Evolutionary conservation across 2,888 invertebrate genomes (phyloP), one percentile per base, ranked within the genome.

Genomic region (Schrankia costaestrigalis): DNA sequence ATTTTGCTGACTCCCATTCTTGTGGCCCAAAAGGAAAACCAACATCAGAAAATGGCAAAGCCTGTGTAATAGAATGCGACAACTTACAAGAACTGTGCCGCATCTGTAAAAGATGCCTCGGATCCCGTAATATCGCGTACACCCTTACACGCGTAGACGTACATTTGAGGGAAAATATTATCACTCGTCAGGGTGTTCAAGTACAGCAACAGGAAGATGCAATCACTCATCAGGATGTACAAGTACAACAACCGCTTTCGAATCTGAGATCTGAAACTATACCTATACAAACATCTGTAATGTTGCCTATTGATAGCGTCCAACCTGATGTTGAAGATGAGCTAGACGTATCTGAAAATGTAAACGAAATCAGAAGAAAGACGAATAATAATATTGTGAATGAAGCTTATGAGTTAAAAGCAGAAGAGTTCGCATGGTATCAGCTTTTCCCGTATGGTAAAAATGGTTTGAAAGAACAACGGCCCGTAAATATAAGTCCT

Each of bases 341-440:
- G 14, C 3, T 31, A 23, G 12, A 31, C 9, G 31, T 31, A 5
- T 23, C 22, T 7, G 3, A 8, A 22, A 31, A 31, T 11, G 3
- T 26, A 6, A 26, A 26, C 12, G 32, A 26, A 32, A 32, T 31
- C 18, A 36, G 11, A 9, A 15, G 46, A 1, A 58, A 54, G 35
- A 59, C 55, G 10, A 34, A 12, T 5, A 35, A 45, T 24, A 52
- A 56, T 32, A 56, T 54, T 25, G 50, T 54, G 1, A 60, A 62
- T 36, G 46, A 36, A 6, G 23, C 15, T 22, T 41, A 52, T 48
- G 17, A 15, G 6, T 6, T 15, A 6, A 15, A 15, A 42, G 41
- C 54, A 35, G 60, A 60, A 35, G 54, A 54, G 39, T 55, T 54
- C 17, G 34, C 51, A 1, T 58, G 57, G 54, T 63, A 25, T 26